phyloP scores from a whole-genome alignment of 1,140 invertebrate genomes.

The Orchestia grillus region DNA sequence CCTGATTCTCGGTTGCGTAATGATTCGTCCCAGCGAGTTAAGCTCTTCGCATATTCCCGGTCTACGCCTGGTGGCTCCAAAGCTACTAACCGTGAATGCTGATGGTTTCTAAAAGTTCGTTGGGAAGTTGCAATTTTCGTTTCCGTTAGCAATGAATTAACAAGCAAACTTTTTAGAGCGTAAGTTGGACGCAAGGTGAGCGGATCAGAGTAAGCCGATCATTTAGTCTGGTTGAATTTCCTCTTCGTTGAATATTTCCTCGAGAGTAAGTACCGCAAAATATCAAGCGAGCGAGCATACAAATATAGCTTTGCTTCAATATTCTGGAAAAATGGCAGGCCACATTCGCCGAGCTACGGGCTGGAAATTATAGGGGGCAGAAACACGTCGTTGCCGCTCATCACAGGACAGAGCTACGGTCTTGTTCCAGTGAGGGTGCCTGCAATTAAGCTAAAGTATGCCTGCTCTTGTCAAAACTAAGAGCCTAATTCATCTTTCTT shows the following conservation, averaged over 20 bases:
- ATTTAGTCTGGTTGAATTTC: neutral
- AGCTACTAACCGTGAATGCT: neutral
- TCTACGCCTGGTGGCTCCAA: neutral
- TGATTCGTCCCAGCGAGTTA: too few species aligned
- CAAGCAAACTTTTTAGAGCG: neutral
- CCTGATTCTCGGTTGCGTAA: too few species aligned
- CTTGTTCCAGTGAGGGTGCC: neutral
- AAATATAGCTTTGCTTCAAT: neutral
- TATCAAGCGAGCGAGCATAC: neutral
- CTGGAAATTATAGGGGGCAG: neutral
- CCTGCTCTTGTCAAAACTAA: too few species aligned
- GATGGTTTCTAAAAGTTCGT: neutral
- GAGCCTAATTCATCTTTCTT: too few species aligned
- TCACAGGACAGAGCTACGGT: neutral
- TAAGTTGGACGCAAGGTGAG: neutral
- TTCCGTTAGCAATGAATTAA: neutral
- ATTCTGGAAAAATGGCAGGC: neutral
- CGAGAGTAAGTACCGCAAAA: neutral
- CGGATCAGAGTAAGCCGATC: neutral
- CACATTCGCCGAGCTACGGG: neutral
- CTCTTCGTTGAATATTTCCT: neutral
- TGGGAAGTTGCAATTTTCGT: neutral
- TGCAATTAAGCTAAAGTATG: neutral
- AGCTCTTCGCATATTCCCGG: too few species aligned
- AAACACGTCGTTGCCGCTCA: neutral